Evolutionary conservation across 2,888 invertebrate genomes (phyloP), one percentile per base, ranked within the genome.

Genomic region (Cabera pusaria): DNA sequence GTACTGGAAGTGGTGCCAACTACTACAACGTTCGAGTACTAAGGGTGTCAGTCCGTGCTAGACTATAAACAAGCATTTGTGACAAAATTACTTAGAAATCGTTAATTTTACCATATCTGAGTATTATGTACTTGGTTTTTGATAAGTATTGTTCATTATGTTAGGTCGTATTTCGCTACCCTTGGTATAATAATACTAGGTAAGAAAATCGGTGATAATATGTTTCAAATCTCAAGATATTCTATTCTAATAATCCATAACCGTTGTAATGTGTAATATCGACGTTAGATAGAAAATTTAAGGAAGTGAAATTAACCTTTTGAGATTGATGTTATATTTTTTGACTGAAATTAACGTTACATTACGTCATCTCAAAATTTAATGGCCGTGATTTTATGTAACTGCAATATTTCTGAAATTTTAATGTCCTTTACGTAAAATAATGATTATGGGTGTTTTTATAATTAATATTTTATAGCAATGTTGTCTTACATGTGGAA

Each of bases 1-100:
- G 90, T 95, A 70, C 90, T 97, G 75, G 96, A 97, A 84, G 97
- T 97, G 71, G 97, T 96, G 62, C 97, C 97, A 63, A 97, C 97
- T 44, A 93, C 95, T 59, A 93, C 93, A 50, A 94, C 90, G 28
- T 92, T 92, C 70, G 93, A 93, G 72, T 93, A 91, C 66, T 89
- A 70, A 64, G 47, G 52, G 44, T 53, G 44, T 22, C 40, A 71
- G 84, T 83, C 83, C 70, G 55, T 52, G 82, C 78, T 72, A 59
- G 84, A 85, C 85, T 81, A 59, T 81, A 87, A 86, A 84, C 53
- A 65, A 70, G 81, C 78, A 71, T 60, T 63, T 59, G 59, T 60
- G 56, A 61, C 51, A 52, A 55, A 55, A 56, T 51, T 57, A 59
- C 55, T 53, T 50, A 55, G 44, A 52, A 50, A 52, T 53, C 45